A percentile compares a stretch with the other conserved stretches of the same genome.
These are phyloP conservation scores for Eclectus roratus DNA, from an alignment of 2,113 vertebrate species.

Conservation along the genomic window DNA sequence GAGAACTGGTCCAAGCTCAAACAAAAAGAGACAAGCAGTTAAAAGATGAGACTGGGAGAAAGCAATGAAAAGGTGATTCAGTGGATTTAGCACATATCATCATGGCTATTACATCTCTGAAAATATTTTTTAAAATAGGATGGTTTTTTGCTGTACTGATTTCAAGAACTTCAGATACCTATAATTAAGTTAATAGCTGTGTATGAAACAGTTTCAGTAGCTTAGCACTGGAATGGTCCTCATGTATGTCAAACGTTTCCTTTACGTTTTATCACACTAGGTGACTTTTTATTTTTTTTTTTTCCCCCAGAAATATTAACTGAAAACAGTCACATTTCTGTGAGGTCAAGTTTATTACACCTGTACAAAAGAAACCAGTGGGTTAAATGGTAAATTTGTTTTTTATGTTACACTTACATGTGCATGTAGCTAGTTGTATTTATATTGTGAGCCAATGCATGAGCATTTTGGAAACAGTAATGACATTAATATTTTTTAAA, in stretches of 20 bases:
- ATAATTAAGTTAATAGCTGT: not conserved
- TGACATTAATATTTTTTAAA: not conserved
- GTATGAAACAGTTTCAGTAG: not conserved
- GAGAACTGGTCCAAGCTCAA: not conserved
- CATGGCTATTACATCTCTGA: not conserved
- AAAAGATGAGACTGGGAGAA: not conserved
- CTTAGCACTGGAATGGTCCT: not conserved
- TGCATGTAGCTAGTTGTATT: not conserved
- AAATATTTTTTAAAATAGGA: not conserved
- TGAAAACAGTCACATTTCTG: not conserved
- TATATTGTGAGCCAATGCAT: not conserved
- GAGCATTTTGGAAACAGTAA: not conserved
- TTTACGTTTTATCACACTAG: not conserved
- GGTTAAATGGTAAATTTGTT: not conserved
- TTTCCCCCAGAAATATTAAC: not conserved
- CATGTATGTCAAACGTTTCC: not conserved
- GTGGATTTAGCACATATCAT: not conserved
- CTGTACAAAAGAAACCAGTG: not conserved
- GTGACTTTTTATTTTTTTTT: not conserved
- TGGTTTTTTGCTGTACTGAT: not conserved
- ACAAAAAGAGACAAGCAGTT: not conserved
- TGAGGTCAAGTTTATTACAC: not conserved
- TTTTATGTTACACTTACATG: not conserved
- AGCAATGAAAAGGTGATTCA: not conserved
- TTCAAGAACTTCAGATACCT: not conserved